Percentiles rank a stretch among this genome's conserved stretches.
Conservation (phyloP, 2,113 vertebrate genomes). For the Coreoperca whiteheadi region DNA sequence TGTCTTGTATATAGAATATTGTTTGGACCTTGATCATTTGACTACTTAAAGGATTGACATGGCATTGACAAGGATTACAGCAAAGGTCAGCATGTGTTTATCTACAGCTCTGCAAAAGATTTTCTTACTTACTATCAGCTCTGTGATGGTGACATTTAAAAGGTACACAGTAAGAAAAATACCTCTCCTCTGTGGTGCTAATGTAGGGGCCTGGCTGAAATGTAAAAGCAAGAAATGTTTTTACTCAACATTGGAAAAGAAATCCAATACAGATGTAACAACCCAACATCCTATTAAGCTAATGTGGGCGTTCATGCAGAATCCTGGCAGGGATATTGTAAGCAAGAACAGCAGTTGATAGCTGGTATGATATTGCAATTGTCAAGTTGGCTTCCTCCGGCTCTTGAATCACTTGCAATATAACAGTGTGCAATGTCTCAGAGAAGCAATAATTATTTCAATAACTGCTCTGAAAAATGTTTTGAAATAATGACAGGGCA, state of each 20-base stretch:
- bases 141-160: conserved; percentile 44
- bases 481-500: conserved; percentile 35
- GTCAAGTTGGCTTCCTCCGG: conserved; percentile 30
- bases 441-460: conserved; percentile 46
- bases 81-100: conserved; percentile 28
- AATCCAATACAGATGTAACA: neutral
- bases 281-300: conserved; percentile 25
- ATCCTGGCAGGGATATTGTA: conserved; percentile 23
- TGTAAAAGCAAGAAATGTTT: conserved; percentile 11
- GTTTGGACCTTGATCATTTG: too few relatives aligned
- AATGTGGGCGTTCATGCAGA: conserved; percentile 33
- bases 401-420: conserved; percentile 30
- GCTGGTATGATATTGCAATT: conserved; percentile 50
- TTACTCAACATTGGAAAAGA: conserved; percentile 13
- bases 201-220: conserved; percentile 3
- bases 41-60: too few relatives aligned
- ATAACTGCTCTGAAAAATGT: conserved; percentile 30
- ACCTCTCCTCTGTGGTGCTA: neutral
- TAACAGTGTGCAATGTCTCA: conserved; percentile 14
- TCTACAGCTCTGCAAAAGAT: neutral
- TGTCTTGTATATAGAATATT: too few relatives aligned
- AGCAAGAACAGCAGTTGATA: conserved; percentile 44
- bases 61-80: neutral
- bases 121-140: conserved; percentile 6
- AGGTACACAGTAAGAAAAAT: neutral